These are phyloP conservation scores for Aricia artaxerxes DNA, from an alignment of 2,888 invertebrate species.

Conservation along the genomic window DNA sequence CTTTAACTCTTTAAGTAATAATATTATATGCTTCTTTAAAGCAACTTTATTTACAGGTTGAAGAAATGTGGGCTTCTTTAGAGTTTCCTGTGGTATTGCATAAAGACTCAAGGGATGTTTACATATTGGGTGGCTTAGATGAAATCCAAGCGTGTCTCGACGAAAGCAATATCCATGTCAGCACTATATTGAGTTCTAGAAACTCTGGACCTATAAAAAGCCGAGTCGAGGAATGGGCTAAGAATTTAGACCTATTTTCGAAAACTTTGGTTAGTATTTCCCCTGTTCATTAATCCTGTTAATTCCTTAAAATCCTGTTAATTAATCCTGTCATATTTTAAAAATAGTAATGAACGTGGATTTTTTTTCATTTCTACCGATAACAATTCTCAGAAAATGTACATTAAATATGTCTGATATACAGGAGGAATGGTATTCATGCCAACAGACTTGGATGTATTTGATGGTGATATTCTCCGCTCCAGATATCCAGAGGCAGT, in stretches of 20 bases:
- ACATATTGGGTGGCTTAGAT: slow-evolving; percentile 90
- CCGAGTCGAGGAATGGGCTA: slow-evolving; percentile 91
- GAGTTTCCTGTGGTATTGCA: slow-evolving; percentile 89
- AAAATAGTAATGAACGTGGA: too few species aligned
- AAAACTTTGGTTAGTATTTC: slow-evolving; percentile 84
- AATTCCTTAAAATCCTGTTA: background rate
- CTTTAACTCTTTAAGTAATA: too few species aligned
- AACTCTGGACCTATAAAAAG: slow-evolving; percentile 91
- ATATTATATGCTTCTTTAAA: background rate
- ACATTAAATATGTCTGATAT: background rate
- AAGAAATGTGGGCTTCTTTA: slow-evolving; percentile 89
- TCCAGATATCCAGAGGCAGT: slow-evolving; percentile 95
- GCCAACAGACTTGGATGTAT: slow-evolving; percentile 97
- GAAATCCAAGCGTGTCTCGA: slow-evolving; percentile 91
- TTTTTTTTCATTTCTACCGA: background rate
- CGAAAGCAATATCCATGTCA: slow-evolving; percentile 92
- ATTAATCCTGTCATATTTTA: background rate
- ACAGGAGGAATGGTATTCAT: slow-evolving; percentile 93
- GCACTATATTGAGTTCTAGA: slow-evolving; percentile 92
- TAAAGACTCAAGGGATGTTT: slow-evolving; percentile 91
- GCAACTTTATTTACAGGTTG: slow-evolving; percentile 78
- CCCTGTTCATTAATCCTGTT: slow-evolving; percentile 26
- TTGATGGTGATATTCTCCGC: slow-evolving; percentile 97
- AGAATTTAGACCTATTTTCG: slow-evolving; percentile 87
- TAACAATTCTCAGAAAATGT: background rate